Evolutionary conservation across 2,797 vertebrate genomes (phyloP).

Genomic region (Crossoptilon crossoptilon): DNA sequence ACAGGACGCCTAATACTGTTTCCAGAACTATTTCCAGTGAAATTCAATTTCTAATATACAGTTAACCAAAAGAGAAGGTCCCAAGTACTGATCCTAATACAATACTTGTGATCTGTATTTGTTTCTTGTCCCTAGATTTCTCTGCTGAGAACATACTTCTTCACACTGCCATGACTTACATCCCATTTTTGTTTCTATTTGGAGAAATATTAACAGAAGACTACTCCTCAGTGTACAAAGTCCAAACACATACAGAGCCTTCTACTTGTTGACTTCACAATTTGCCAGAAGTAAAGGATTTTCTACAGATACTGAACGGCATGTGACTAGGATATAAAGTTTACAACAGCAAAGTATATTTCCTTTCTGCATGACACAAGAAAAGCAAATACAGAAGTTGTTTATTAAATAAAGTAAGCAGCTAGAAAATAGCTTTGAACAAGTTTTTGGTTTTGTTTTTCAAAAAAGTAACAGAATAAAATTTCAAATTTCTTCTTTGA

Average conservation of each 20-base stretch:
- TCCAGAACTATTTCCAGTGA: not conserved
- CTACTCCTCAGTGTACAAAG: not conserved
- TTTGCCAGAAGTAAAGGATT: not conserved
- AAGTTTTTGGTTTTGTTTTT: not conserved
- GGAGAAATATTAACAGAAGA: not conserved
- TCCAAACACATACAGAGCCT: not conserved
- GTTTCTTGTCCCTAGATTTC: not conserved
- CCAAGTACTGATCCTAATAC: not conserved
- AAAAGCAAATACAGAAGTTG: not conserved
- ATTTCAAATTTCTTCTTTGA: not conserved
- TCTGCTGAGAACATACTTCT: not conserved
- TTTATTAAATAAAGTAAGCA: not conserved
- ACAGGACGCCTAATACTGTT: not conserved
- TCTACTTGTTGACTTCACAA: not conserved
- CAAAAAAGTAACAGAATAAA: not conserved
- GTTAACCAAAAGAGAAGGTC: not conserved
- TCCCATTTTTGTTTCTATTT: not conserved
- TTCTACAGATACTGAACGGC: not conserved
- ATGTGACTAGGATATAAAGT: not conserved
- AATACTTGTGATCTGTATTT: not conserved
- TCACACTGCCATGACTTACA: not conserved
- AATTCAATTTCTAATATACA: not conserved
- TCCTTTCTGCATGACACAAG: not conserved
- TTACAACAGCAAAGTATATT: not conserved
- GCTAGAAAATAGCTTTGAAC: not conserved